A percentile compares a stretch with the other conserved stretches of the same genome.
Evolutionary conservation across 2,797 vertebrate species (phyloP).

Genomic region (Protosalanx chinensis): DNA sequence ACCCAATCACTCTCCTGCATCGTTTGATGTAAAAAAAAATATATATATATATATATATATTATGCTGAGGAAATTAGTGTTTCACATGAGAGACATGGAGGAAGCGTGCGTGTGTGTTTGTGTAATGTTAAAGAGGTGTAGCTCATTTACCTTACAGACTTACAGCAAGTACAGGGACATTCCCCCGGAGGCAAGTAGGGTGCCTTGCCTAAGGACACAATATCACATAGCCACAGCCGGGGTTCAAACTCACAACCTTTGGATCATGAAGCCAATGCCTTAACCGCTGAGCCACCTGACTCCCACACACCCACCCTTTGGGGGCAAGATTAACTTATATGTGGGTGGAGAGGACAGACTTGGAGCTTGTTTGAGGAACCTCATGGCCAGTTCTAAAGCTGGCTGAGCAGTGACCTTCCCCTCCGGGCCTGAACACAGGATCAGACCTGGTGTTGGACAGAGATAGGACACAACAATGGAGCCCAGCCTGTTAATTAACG

Average conservation of each 20-base stretch:
- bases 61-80: not conserved
- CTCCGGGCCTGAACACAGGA: slow-evolving; percentile 50
- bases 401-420: slow-evolving; percentile 55
- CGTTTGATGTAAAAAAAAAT: not conserved
- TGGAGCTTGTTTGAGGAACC: slow-evolving; percentile 37
- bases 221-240: too few species aligned
- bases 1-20: not conserved
- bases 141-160: too few species aligned
- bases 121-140: too few species aligned
- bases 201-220: too few species aligned
- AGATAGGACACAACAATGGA: slow-evolving; percentile 63
- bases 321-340: slow-evolving; percentile 40
- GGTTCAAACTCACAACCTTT: too few species aligned
- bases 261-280: too few species aligned
- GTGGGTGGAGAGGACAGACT: slow-evolving; percentile 37
- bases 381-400: slow-evolving; percentile 45
- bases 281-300: too few species aligned
- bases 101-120: not conserved
- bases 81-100: not conserved
- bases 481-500: slow-evolving; percentile 56
- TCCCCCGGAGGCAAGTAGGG: too few species aligned
- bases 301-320: not conserved
- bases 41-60: not conserved
- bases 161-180: too few species aligned
- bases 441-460: slow-evolving; percentile 37